These are phyloP conservation scores for Acanthurus tractus DNA, from an alignment of 2,797 vertebrate species.

Conservation along the genomic window DNA sequence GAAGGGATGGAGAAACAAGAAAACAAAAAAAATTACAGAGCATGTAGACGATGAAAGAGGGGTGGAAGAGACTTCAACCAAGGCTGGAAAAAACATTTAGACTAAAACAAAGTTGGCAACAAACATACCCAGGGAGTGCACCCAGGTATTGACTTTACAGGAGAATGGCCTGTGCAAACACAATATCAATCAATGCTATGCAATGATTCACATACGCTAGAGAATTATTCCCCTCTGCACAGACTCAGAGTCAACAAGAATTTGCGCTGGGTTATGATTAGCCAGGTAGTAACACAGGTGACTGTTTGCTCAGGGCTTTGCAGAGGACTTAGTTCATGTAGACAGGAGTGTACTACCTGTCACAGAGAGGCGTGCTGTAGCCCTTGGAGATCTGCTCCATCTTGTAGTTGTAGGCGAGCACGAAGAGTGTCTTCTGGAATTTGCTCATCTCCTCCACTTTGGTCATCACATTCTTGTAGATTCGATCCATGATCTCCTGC, in stretches of 20 bases:
- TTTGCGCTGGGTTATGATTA: conserved; percentile 14
- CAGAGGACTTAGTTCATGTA: not conserved
- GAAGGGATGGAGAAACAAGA: not conserved
- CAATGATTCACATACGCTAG: conserved; percentile 24
- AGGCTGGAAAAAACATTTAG: not conserved
- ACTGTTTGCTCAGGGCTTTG: conserved; percentile 11
- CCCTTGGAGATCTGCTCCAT: conserved; percentile 98
- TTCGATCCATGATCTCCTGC: conserved; percentile 99
- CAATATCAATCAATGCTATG: conserved; percentile 4
- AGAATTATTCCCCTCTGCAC: conserved; percentile 6
- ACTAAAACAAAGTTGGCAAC: not conserved
- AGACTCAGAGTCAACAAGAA: not conserved
- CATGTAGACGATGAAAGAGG: not conserved
- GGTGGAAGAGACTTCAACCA: not conserved
- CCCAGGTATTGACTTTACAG: conserved; percentile 4
- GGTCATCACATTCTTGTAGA: conserved; percentile 99
- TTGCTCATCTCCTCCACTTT: conserved; percentile 97
- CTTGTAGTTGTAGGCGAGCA: conserved; percentile 98
- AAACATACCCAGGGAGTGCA: not conserved
- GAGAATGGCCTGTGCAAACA: not conserved
- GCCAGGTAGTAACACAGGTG: conserved; percentile 4
- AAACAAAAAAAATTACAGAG: not conserved
- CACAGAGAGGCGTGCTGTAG: conserved; percentile 92
- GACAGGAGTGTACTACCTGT: conserved; percentile 83
- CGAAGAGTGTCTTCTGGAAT: conserved; percentile 93